Evolutionary conservation across 2,113 vertebrate species (phyloP).

Genomic region (Balaenoptera acutorostrata): DNA sequence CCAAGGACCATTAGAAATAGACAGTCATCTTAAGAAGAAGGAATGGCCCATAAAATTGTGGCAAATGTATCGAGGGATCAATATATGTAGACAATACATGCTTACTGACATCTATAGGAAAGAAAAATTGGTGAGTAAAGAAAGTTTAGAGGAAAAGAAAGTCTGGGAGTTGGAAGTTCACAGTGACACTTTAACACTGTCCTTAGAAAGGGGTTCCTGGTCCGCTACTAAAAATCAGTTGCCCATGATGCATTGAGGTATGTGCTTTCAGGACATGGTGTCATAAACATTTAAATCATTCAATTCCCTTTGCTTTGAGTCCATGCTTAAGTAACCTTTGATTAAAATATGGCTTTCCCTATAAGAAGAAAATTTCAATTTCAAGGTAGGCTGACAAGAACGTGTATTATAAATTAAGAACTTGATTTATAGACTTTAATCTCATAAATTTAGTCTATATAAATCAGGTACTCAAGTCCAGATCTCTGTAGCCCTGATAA

Average conservation of each 20-base stretch:
- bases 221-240: background rate
- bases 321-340: background rate
- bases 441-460: background rate
- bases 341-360: background rate
- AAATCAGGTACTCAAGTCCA: background rate
- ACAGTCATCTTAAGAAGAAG: background rate
- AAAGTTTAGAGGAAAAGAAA: background rate
- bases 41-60: background rate
- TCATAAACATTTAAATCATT: slow-evolving; percentile 20
- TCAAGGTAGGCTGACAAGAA: background rate
- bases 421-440: background rate
- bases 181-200: background rate
- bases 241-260: background rate
- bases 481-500: background rate
- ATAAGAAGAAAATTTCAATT: background rate
- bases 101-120: background rate
- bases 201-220: background rate
- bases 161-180: background rate
- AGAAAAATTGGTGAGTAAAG: background rate
- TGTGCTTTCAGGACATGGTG: background rate
- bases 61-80: background rate
- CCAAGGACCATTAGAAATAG: background rate
- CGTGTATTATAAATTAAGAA: background rate
- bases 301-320: background rate
- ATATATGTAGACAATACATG: background rate